phyloP scores from a whole-genome alignment of 2,888 invertebrate genomes.

The Carterocephalus palaemon region DNA sequence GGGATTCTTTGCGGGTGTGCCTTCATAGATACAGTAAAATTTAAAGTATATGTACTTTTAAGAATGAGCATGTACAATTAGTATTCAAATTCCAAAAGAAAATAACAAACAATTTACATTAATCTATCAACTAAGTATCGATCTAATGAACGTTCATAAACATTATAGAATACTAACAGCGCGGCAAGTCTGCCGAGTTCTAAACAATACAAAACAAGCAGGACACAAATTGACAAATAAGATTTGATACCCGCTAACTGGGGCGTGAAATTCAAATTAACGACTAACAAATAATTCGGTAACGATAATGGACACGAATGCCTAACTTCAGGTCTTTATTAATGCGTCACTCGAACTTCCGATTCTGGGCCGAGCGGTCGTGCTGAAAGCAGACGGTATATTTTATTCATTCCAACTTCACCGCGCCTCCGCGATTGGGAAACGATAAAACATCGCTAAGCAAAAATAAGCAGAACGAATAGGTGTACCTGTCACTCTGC shows the following conservation, averaged over 20 bases:
- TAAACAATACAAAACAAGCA: slow-evolving; percentile 32
- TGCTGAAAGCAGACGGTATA: slow-evolving; percentile 64
- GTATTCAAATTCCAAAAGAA: no score
- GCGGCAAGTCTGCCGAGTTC: not conserved
- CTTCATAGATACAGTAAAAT: no score
- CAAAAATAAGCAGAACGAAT: slow-evolving; percentile 73
- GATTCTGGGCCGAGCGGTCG: slow-evolving; percentile 60
- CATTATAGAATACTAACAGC: no score
- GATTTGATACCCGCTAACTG: slow-evolving; percentile 59
- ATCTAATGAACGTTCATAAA: not conserved
- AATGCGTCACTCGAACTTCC: slow-evolving; percentile 65
- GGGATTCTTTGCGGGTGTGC: no score
- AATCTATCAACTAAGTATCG: no score
- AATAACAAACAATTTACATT: no score
- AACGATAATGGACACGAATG: slow-evolving; percentile 69
- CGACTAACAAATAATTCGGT: slow-evolving; percentile 66
- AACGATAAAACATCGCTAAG: slow-evolving; percentile 68
- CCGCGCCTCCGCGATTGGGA: slow-evolving; percentile 65
- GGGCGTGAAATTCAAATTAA: slow-evolving; percentile 69
- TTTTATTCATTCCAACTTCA: slow-evolving; percentile 72
- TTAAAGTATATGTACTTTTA: no score
- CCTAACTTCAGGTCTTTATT: slow-evolving; percentile 72
- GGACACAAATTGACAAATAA: slow-evolving; percentile 54
- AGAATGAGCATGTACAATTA: no score
- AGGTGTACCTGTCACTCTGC: slow-evolving; percentile 75